Conservation (phyloP, 2,113 vertebrate genomes). For the Formicarius rufipectus region DNA sequence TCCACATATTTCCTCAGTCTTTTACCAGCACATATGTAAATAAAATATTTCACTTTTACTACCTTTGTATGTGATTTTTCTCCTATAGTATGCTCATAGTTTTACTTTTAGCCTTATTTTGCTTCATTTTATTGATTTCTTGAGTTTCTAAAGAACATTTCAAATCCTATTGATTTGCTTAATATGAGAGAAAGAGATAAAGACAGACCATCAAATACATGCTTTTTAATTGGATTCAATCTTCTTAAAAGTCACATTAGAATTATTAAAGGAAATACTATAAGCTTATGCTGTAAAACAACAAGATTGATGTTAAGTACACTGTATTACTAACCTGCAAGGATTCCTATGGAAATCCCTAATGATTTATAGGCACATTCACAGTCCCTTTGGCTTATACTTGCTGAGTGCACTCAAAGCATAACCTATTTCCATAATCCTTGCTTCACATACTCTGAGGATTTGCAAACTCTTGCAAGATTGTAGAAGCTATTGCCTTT, state of each 20-base stretch:
- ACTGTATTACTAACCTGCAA: conserved; percentile 6
- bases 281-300: conserved; percentile 9
- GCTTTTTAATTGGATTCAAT: not conserved
- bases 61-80: not conserved
- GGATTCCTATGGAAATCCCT: conserved; percentile 25
- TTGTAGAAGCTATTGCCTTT: not conserved
- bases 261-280: conserved; percentile 5
- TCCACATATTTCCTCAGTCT: not conserved
- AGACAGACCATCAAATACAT: not conserved
- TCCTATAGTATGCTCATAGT: not conserved
- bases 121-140: not conserved
- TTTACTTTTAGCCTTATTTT: not conserved
- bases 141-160: not conserved
- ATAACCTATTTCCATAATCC: conserved; percentile 36
- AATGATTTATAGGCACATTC: not conserved
- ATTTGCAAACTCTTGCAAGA: conserved; percentile 10
- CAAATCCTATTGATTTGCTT: not conserved
- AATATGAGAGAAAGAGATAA: not conserved
- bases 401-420: not conserved
- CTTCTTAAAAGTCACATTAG: conserved; percentile 27
- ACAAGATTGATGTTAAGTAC: conserved; percentile 16
- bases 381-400: not conserved
- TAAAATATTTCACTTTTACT: not conserved
- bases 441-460: not conserved
- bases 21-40: not conserved